A percentile compares a stretch with the other conserved stretches of the same genome.
Conservation (phyloP, 1,140 invertebrate species). For the Zaprionus tsacasi region DNA sequence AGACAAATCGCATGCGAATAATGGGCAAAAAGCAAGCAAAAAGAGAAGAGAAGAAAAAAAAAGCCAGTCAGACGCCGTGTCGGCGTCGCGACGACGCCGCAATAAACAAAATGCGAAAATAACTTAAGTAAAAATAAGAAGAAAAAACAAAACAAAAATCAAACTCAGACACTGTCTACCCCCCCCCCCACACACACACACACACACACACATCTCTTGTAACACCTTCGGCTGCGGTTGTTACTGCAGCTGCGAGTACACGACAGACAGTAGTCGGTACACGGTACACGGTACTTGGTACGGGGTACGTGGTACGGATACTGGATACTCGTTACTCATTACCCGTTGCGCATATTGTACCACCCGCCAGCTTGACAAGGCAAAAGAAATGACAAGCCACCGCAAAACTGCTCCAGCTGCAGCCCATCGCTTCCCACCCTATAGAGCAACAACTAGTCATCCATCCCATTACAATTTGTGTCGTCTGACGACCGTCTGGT, state of each 20-base stretch:
- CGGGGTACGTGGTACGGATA: not conserved
- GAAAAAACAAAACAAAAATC: slow-evolving; percentile 27
- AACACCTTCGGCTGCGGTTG: slow-evolving; percentile 60
- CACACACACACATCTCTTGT: slow-evolving; percentile 42
- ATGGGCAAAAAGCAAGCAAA: not conserved
- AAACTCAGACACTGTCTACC: slow-evolving; percentile 22
- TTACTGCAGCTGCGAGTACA: not conserved
- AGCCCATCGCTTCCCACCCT: not conserved
- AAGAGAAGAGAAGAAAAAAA: slow-evolving; percentile 10
- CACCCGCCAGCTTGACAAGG: not conserved
- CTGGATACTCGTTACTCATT: not conserved
- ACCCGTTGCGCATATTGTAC: not conserved
- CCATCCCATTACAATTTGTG: slow-evolving; percentile 18
- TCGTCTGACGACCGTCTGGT: slow-evolving; percentile 36
- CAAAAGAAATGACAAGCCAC: slow-evolving; percentile 21
- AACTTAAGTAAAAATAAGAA: slow-evolving; percentile 35
- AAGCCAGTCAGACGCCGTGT: slow-evolving; percentile 41
- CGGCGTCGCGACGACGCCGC: slow-evolving; percentile 72
- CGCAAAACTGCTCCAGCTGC: not conserved
- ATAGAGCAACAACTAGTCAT: not conserved
- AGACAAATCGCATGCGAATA: slow-evolving; percentile 14
- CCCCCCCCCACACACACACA: not conserved
- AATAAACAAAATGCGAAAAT: slow-evolving; percentile 56
- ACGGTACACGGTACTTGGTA: not conserved
- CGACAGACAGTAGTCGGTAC: not conserved